Percentiles rank a stretch among this genome's conserved stretches.
Conservation (phyloP, 2,888 invertebrate species). For the Neria commutata region DNA sequence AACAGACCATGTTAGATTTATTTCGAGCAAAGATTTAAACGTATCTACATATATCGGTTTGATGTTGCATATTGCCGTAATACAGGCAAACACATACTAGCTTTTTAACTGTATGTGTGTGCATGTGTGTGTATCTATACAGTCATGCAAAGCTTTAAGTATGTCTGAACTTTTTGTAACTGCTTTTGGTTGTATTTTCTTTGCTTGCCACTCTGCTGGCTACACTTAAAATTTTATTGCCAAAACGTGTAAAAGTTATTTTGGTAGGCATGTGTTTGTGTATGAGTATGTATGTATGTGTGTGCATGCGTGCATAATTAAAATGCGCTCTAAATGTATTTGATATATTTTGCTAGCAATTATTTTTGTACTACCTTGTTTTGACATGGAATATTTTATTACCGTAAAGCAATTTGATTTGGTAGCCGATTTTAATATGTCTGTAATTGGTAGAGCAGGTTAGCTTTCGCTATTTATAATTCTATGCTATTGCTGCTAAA, state of each 20-base stretch:
- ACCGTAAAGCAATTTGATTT: too few relatives aligned
- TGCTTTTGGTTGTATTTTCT: constrained; percentile 6
- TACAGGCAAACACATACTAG: not conserved
- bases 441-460: too few relatives aligned
- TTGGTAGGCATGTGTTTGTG: constrained; percentile 19
- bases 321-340: too few relatives aligned
- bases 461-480: too few relatives aligned
- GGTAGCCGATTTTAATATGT: too few relatives aligned
- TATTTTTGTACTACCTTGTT: too few relatives aligned
- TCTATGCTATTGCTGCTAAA: too few relatives aligned
- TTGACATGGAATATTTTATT: too few relatives aligned
- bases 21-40: constrained; percentile 43
- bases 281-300: constrained; percentile 3
- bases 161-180: not conserved
- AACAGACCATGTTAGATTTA: constrained; percentile 42
- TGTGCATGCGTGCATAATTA: not conserved
- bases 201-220: constrained; percentile 25
- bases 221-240: constrained; percentile 48
- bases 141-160: too few relatives aligned
- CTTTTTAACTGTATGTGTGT: not conserved
- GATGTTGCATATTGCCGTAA: not conserved
- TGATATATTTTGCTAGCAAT: too few relatives aligned
- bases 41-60: not conserved
- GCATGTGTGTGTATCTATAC: not conserved
- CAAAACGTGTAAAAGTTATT: constrained; percentile 43